These are phyloP conservation scores for Tachina fera DNA, from an alignment of 2,888 invertebrate species.

Conservation along the genomic window DNA sequence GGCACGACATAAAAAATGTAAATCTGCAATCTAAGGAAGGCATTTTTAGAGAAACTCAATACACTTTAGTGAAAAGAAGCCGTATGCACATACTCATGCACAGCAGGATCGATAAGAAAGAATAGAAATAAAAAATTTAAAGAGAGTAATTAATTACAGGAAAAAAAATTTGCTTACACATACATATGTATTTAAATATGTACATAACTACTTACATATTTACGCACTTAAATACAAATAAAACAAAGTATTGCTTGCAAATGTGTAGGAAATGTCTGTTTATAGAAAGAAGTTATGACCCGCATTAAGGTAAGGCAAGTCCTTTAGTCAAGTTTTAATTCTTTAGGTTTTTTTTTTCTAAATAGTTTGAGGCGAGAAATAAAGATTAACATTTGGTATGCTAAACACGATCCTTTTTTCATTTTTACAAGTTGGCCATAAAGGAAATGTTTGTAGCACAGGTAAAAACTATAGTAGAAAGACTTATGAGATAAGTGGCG, in stretches of 20 bases:
- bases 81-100: not conserved
- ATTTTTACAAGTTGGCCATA: not conserved
- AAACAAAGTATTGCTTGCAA: not conserved
- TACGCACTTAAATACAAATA: not conserved
- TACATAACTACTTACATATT: not conserved
- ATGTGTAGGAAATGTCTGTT: slow-evolving; percentile 7
- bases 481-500: slow-evolving; percentile 75
- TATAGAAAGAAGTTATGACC: slow-evolving; percentile 22
- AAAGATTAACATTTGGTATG: slow-evolving; percentile 71
- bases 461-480: slow-evolving; percentile 32
- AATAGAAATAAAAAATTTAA: slow-evolving; percentile 11
- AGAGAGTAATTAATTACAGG: slow-evolving; percentile 3
- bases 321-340: slow-evolving; percentile 33
- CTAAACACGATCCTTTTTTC: slow-evolving; percentile 64
- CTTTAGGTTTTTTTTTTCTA: slow-evolving; percentile 20
- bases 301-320: slow-evolving; percentile 63
- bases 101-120: slow-evolving; percentile 40
- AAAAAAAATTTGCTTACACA: not conserved
- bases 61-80: not conserved
- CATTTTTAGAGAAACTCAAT: slow-evolving; percentile 16
- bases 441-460: not conserved
- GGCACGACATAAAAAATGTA: not conserved
- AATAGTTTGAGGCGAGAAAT: slow-evolving; percentile 68
- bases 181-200: too few relatives aligned
- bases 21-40: slow-evolving; percentile 28